These are phyloP conservation scores for Drosophila bunnanda DNA, from an alignment of 2,888 invertebrate species.

Conservation along the genomic window DNA sequence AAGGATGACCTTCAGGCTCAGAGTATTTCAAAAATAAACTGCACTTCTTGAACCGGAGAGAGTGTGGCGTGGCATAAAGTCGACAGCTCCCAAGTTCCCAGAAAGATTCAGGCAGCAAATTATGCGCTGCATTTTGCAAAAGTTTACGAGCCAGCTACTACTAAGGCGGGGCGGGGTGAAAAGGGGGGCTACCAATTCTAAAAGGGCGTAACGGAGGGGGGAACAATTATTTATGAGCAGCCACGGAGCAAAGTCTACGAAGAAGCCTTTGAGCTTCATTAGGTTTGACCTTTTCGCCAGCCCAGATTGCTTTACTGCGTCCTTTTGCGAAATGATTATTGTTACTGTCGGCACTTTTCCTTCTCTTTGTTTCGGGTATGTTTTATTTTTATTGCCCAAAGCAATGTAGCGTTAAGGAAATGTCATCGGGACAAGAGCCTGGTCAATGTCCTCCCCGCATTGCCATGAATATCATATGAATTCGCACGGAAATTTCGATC, in stretches of 20 bases:
- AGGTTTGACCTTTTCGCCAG: slow-evolving; percentile 49
- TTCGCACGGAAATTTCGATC: slow-evolving; percentile 22
- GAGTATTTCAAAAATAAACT: slow-evolving; percentile 51
- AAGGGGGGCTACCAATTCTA: background rate
- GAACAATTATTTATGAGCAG: slow-evolving; percentile 62
- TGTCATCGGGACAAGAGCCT: slow-evolving; percentile 50
- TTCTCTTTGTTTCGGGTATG: slow-evolving; percentile 12
- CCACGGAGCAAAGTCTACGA: slow-evolving; percentile 56
- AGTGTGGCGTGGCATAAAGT: slow-evolving; percentile 15
- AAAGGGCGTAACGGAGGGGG: slow-evolving; percentile 14
- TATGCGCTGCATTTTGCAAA: slow-evolving; percentile 68
- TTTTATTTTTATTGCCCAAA: slow-evolving; percentile 36
- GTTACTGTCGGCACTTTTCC: slow-evolving; percentile 17
- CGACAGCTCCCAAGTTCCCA: slow-evolving; percentile 40
- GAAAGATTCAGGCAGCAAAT: slow-evolving; percentile 53
- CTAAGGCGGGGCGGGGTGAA: background rate
- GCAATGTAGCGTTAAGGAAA: slow-evolving; percentile 54
- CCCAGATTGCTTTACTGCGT: slow-evolving; percentile 16
- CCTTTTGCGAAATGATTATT: slow-evolving; percentile 33
- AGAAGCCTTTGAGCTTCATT: slow-evolving; percentile 51
- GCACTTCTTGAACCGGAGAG: slow-evolving; percentile 45
- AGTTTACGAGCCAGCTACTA: slow-evolving; percentile 28
- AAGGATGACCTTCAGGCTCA: slow-evolving; percentile 55
- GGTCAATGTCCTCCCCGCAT: slow-evolving; percentile 28
- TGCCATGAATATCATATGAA: slow-evolving; percentile 56